Conservation (phyloP, 2,797 vertebrate species). For the Micrastur ruficollis region DNA sequence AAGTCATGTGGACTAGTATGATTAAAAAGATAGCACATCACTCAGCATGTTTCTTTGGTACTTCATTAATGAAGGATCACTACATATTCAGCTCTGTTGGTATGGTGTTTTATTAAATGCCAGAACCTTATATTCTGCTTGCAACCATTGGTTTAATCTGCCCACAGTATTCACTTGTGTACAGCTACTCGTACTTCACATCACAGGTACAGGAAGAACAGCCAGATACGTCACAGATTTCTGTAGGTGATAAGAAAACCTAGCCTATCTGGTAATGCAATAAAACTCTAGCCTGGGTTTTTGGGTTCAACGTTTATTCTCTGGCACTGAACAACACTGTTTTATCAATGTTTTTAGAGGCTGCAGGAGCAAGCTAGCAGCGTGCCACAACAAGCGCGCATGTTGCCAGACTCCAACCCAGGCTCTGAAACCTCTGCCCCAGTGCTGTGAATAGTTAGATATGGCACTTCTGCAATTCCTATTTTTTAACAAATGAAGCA, state of each 20-base stretch:
- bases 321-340: not conserved
- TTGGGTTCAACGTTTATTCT: not conserved
- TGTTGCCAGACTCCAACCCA: not conserved
- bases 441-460: not conserved
- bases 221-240: not conserved
- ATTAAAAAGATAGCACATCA: not conserved
- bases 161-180: not conserved
- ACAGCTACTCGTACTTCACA: not conserved
- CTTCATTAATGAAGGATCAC: not conserved
- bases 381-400: fast-evolving
- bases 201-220: not conserved
- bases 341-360: not conserved
- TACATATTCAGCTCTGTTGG: not conserved
- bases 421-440: not conserved
- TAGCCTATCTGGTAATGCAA: not conserved
- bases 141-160: not conserved
- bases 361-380: not conserved
- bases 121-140: not conserved
- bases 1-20: not conserved
- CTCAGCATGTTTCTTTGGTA: not conserved
- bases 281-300: not conserved
- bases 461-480: not conserved
- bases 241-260: not conserved
- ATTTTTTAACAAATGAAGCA: not conserved
- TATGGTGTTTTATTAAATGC: not conserved